Conservation (phyloP, 2,888 invertebrate species). For the Cryptocephalus primarius region DNA sequence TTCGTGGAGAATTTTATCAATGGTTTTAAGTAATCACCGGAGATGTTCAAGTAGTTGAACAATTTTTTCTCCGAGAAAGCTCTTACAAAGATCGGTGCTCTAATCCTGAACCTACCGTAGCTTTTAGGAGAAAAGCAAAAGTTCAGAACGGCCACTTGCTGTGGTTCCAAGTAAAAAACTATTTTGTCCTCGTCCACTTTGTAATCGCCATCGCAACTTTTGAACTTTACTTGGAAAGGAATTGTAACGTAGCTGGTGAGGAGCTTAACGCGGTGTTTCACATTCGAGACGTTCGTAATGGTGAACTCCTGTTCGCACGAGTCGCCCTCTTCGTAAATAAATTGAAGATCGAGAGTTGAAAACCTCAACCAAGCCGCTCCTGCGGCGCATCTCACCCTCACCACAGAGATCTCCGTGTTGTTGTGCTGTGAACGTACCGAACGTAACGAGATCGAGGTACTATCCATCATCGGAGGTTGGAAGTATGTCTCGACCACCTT, state of each 20-base stretch:
- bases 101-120: slow-evolving; percentile 19
- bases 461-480: too few species aligned
- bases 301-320: slow-evolving; percentile 2
- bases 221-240: neutral
- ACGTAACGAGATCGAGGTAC: too few species aligned
- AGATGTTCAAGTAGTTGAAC: slow-evolving; percentile 30
- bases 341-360: slow-evolving; percentile 9
- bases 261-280: neutral
- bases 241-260: neutral
- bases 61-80: slow-evolving; percentile 20
- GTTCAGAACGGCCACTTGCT: slow-evolving; percentile 19
- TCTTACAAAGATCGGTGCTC: slow-evolving; percentile 30
- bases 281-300: slow-evolving; percentile 7
- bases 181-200: neutral
- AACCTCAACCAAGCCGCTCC: slow-evolving; percentile 13
- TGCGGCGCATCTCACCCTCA: slow-evolving; percentile 18
- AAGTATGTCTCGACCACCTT: too few species aligned
- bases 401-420: slow-evolving; percentile 7
- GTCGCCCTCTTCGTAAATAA: neutral
- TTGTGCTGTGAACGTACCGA: neutral
- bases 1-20: slow-evolving; percentile 20
- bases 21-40: slow-evolving; percentile 22
- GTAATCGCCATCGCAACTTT: neutral
- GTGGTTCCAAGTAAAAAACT: slow-evolving; percentile 8
- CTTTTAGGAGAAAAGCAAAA: slow-evolving; percentile 23